Evolutionary conservation across 2,113 vertebrate genomes (phyloP).

Genomic region (Crotalus viridis): DNA sequence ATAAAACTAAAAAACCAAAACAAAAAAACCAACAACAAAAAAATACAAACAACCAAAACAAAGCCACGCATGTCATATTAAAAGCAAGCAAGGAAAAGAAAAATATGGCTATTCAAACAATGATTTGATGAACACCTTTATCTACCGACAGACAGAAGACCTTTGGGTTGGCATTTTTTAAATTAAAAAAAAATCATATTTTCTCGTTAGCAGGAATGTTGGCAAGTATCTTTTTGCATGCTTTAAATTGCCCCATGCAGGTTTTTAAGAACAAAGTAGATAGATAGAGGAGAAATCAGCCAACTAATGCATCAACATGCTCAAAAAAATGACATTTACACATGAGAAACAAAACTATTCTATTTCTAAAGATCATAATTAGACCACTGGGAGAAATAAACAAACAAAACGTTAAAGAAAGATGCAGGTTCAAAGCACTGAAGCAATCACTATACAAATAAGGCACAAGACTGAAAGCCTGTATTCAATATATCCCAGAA

Average conservation of each 20-base stretch:
- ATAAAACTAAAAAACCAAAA: constrained; percentile 43
- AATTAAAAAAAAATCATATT: constrained; percentile 3
- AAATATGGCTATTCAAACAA: constrained; percentile 30
- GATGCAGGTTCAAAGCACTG: constrained; percentile 69
- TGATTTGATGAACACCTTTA: constrained; percentile 42
- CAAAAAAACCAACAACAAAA: constrained; percentile 28
- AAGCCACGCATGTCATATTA: neutral
- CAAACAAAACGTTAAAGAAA: constrained; percentile 42
- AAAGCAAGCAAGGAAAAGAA: constrained; percentile 48
- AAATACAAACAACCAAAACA: neutral
- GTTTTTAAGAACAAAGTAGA: neutral
- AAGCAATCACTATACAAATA: constrained; percentile 73
- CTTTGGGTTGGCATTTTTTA: constrained; percentile 34
- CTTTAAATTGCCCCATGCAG: constrained; percentile 72
- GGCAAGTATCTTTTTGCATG: constrained; percentile 75
- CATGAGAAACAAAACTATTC: constrained; percentile 67
- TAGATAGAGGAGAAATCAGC: constrained; percentile 43
- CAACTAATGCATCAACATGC: constrained; percentile 70
- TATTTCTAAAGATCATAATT: constrained; percentile 68
- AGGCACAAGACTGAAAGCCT: constrained; percentile 79
- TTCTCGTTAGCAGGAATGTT: constrained; percentile 64
- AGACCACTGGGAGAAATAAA: constrained; percentile 67
- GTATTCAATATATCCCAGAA: constrained; percentile 71
- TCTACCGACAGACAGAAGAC: constrained; percentile 26
- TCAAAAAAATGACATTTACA: constrained; percentile 58